phyloP scores from a whole-genome alignment of 2,113 vertebrate genomes.

The Columba livia region DNA sequence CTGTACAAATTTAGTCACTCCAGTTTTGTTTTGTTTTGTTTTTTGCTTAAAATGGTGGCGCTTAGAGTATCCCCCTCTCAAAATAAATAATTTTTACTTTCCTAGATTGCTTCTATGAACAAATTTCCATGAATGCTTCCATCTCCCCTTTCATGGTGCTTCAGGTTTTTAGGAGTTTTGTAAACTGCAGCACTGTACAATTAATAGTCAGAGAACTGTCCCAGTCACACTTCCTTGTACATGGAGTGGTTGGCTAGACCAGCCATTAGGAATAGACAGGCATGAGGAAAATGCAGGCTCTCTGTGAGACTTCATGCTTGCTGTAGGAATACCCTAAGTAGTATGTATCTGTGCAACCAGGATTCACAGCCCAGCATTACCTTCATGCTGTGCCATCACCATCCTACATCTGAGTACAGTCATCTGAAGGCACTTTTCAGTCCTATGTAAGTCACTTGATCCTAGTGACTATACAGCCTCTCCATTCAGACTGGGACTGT shows the following conservation, averaged over 20 bases:
- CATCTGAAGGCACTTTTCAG: neutral
- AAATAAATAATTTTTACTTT: neutral
- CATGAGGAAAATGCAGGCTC: neutral
- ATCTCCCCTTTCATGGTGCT: neutral
- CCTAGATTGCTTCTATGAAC: neutral
- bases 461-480: neutral
- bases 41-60: neutral
- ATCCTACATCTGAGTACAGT: neutral
- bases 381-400: rapidly evolving
- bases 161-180: neutral
- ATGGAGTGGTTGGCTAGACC: neutral
- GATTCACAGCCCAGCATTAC: neutral
- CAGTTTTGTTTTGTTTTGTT: neutral
- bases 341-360: neutral
- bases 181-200: neutral
- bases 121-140: neutral
- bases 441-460: neutral
- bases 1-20: neutral
- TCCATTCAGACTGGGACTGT: neutral
- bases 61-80: neutral
- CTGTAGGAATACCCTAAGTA: neutral
- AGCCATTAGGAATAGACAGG: neutral
- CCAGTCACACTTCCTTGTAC: neutral
- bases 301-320: neutral
- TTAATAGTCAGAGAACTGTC: neutral